Percentiles rank a stretch among this genome's conserved stretches.
Evolutionary conservation across 30 jellyfish, hydroid and myxozoan genomes (phyloP).

Genomic region (Turritopsis rubra): DNA sequence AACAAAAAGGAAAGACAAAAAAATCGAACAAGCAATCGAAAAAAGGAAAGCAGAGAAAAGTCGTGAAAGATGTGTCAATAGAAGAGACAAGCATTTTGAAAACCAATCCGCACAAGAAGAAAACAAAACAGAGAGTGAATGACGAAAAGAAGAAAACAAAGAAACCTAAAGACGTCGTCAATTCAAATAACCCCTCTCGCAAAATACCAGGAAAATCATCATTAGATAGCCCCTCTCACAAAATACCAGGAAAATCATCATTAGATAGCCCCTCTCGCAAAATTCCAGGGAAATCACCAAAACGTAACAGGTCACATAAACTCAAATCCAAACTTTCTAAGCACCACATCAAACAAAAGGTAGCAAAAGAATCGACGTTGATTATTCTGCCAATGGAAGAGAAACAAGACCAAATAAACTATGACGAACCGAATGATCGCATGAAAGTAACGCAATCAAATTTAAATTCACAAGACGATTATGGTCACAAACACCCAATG

Average conservation of each 20-base stretch:
- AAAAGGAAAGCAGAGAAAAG: not conserved
- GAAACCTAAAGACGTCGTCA: not conserved
- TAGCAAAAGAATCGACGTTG: not conserved
- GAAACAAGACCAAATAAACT: not conserved
- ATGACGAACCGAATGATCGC: not conserved
- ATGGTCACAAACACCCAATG: conserved; percentile 25
- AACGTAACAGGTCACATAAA: not conserved
- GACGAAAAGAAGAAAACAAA: not conserved
- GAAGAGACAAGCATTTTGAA: not conserved
- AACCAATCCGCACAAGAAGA: not conserved
- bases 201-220: not conserved
- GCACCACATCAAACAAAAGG: not conserved
- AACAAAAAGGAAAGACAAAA: not conserved
- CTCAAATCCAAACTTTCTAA: not conserved
- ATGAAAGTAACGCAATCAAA: not conserved
- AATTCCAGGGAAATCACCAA: not conserved
- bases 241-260: not conserved
- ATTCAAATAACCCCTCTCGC: not conserved
- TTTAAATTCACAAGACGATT: not conserved
- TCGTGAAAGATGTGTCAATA: not conserved
- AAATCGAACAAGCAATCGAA: not conserved
- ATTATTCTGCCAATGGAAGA: not conserved
- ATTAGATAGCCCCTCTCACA: not conserved
- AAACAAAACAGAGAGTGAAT: not conserved
- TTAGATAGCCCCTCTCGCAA: not conserved